A percentile compares a stretch with the other conserved stretches of the same genome.
phyloP scores from a whole-genome alignment of 1,140 invertebrate species.

The Drosophila azteca region DNA sequence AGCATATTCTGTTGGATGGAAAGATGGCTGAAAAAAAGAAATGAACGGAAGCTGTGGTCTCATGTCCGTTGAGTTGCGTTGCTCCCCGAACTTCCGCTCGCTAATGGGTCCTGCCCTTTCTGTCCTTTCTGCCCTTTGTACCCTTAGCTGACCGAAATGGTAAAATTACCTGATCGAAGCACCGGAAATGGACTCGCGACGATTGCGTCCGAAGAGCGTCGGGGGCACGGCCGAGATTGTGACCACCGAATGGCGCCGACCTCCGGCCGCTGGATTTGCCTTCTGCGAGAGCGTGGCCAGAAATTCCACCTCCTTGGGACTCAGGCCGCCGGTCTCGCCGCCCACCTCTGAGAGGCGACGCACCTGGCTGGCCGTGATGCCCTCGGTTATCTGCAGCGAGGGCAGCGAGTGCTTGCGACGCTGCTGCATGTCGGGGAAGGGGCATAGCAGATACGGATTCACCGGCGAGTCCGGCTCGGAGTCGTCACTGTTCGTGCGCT shows the following conservation, averaged over 20 bases:
- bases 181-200: slow-evolving; percentile 92
- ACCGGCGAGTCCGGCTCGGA: slow-evolving; percentile 89
- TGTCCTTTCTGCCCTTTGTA: no score
- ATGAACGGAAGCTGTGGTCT: no score
- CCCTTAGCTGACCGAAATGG: background rate
- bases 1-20: no score
- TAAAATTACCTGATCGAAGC: slow-evolving; percentile 84
- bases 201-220: slow-evolving; percentile 89
- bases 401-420: slow-evolving; percentile 91
- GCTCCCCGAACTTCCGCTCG: background rate
- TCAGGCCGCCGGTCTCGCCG: slow-evolving; percentile 87
- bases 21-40: no score
- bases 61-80: no score
- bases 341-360: slow-evolving; percentile 90
- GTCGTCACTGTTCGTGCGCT: slow-evolving; percentile 79
- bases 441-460: slow-evolving; percentile 91
- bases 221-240: slow-evolving; percentile 91
- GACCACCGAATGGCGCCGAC: slow-evolving; percentile 91
- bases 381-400: slow-evolving; percentile 91
- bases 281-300: slow-evolving; percentile 86
- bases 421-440: slow-evolving; percentile 88
- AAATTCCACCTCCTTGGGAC: slow-evolving; percentile 90
- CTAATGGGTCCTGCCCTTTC: background rate
- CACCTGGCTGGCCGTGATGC: slow-evolving; percentile 93
- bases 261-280: slow-evolving; percentile 86